A percentile compares a stretch with the other conserved stretches of the same genome.
These are phyloP conservation scores for Myzus persicae DNA, from an alignment of 1,140 invertebrate genomes.

Conservation along the genomic window DNA sequence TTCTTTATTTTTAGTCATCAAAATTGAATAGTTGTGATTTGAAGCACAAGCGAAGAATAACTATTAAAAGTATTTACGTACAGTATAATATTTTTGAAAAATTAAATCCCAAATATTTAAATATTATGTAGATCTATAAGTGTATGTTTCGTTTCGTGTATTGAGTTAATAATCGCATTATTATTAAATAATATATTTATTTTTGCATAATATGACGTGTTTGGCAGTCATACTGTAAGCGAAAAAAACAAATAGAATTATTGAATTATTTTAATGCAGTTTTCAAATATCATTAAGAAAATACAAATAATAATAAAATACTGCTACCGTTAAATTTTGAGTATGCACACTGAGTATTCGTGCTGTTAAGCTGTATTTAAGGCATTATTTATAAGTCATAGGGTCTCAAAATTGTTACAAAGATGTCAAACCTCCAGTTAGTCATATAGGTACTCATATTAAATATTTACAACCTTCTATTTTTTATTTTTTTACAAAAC, in stretches of 20 bases:
- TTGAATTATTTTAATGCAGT: neutral
- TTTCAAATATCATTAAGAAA: neutral
- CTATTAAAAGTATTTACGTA: neutral
- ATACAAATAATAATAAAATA: neutral
- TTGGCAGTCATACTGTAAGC: neutral
- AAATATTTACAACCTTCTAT: neutral
- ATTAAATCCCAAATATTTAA: neutral
- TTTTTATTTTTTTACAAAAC: neutral
- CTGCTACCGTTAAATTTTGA: neutral
- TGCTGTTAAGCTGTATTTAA: neutral
- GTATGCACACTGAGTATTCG: neutral
- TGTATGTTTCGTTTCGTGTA: neutral
- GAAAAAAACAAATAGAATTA: neutral
- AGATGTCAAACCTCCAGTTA: neutral
- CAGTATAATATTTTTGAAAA: neutral
- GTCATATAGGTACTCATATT: neutral
- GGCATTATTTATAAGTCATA: neutral
- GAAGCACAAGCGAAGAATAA: neutral
- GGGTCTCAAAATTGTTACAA: neutral
- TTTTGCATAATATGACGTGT: neutral
- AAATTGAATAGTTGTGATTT: neutral
- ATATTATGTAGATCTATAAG: neutral
- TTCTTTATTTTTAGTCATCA: neutral
- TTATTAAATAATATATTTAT: neutral
- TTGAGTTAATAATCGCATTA: neutral